Conservation (phyloP, 2,113 vertebrate species). For the Prietella phreatophila region DNA sequence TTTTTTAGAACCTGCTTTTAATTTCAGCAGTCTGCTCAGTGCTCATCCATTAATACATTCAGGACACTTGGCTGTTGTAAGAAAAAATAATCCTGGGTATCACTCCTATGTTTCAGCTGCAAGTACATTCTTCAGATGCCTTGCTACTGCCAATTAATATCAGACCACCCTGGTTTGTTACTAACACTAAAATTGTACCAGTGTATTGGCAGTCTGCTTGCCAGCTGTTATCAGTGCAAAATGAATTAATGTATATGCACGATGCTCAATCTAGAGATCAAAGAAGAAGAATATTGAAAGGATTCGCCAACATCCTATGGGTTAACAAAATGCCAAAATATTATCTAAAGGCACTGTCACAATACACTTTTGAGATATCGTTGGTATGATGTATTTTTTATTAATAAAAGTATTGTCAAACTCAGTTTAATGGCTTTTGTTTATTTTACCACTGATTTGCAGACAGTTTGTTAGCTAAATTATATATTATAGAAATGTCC, state of each 20-base stretch:
- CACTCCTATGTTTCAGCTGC: neutral
- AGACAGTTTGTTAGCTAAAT: too few relatives aligned
- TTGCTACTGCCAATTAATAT: neutral
- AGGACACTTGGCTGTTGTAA: neutral
- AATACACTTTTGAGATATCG: too few relatives aligned
- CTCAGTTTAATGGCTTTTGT: too few relatives aligned
- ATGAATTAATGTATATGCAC: neutral
- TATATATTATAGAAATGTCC: too few relatives aligned
- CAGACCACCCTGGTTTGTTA: neutral
- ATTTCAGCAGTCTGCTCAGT: neutral
- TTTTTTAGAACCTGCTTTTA: neutral
- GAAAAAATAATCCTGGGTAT: neutral
- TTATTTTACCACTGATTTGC: too few relatives aligned
- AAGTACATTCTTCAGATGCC: neutral
- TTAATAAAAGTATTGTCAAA: too few relatives aligned
- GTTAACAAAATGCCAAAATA: neutral
- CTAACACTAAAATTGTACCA: neutral
- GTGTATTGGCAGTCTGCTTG: neutral
- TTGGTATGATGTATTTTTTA: too few relatives aligned
- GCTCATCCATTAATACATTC: neutral
- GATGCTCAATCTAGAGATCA: neutral
- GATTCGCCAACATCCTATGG: neutral
- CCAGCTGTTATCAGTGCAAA: neutral
- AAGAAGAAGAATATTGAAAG: neutral
- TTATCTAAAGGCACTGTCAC: neutral